Base-by-base conservation (phyloP, 2,797 vertebrate species). In the Sebastes diploproa region DNA sequence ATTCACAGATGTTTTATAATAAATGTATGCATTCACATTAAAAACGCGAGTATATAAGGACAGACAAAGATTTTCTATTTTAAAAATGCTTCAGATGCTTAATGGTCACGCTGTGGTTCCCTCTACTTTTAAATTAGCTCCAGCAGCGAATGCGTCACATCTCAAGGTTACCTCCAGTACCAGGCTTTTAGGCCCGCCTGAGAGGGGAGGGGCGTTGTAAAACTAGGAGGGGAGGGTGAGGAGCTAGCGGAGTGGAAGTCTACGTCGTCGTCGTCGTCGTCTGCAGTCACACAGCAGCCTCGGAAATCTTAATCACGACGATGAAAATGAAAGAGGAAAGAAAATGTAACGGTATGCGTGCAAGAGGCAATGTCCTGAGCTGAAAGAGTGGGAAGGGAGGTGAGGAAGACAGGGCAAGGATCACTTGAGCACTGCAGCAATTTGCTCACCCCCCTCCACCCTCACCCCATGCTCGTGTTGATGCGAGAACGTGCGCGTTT, bases 341-440 rank as follows among this genome's bases (percentile, higher is more conserved):
- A 9, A 50, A 60, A 67, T 69, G 13, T 25, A 27, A 60, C 5
- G 20, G 16, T 3, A 14, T 55, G 18, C 1, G 14, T 56, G 72
- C 3, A 12, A 29, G 67, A 70, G 70, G 79, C 72, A 59, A 10
- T 66, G 72, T 50, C 75, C 74, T 22, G 34, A 38, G 22, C 38
- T 69, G 23, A 56, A 50, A 14, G 16, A 56, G 64, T 5, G n/a
- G 3, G 27, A 12, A 29, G 29, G 54, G 66, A 52, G 36, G 69
- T 20, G 66, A 30, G 42, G 32, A 13, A 36, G 58, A 63, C 4
- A 10, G 79, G 82, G 76, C 54, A 82, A 83, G 72, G 79, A 87
- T 86, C 80, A 86, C 78, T 87, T 90, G 72, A 90, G 90, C 90
- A 90, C 85, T 92, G 92, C 93, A 92, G 92, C 82, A 92, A 75